phyloP scores from a whole-genome alignment of 2,113 vertebrate species.

The Takifugu flavidus region DNA sequence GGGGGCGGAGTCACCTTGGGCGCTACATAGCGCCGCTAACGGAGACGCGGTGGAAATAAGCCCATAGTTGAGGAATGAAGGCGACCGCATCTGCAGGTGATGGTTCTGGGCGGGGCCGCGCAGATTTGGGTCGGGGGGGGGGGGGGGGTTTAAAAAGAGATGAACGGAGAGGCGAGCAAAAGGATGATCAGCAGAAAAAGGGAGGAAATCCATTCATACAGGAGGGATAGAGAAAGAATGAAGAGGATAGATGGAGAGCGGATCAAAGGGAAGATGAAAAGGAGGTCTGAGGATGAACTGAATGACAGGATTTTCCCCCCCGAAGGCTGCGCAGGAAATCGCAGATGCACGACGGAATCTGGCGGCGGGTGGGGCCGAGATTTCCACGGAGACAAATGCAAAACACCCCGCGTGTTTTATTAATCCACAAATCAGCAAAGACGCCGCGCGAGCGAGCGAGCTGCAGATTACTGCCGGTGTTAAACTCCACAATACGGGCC shows the following conservation, averaged over 20 bases:
- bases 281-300: conserved; percentile 11
- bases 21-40: conserved; percentile 58
- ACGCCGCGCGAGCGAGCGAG: neutral
- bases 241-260: conserved; percentile 5
- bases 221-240: conserved; percentile 24
- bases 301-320: conserved; percentile 18
- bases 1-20: conserved; percentile 53
- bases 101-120: neutral
- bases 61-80: too few relatives aligned
- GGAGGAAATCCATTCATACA: conserved; percentile 25
- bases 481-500: neutral
- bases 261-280: conserved; percentile 20
- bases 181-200: conserved; percentile 16
- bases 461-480: neutral
- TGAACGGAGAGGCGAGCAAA: conserved; percentile 13
- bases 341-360: too few relatives aligned
- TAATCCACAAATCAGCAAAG: conserved; percentile 13
- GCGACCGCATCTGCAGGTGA: too few relatives aligned
- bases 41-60: conserved; percentile 25
- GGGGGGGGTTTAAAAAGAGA: neutral
- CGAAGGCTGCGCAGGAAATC: too few relatives aligned
- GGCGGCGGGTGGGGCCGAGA: neutral
- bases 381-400: neutral
- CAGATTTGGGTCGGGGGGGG: conserved; percentile 19
- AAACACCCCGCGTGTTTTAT: conserved; percentile 2